Base-by-base conservation (phyloP, 2,113 vertebrate species). In the Scomber japonicus region DNA sequence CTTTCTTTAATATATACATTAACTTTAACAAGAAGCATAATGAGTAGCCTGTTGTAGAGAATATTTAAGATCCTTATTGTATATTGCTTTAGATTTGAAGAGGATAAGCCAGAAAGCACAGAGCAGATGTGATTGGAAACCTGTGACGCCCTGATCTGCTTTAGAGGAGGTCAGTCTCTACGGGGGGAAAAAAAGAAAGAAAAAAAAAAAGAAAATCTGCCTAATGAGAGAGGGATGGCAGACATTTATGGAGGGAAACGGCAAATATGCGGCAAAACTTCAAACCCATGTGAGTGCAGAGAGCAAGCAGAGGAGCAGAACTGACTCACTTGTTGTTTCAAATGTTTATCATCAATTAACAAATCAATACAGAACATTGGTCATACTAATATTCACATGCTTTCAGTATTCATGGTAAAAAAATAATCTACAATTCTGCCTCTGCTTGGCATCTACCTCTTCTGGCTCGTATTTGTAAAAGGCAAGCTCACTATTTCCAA, bases 211-310 rank as follows among this genome's bases (percentile, higher is more conserved):
- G 91, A 13, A 80, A 89, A 91, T 93, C 30, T 46, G 51, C 31
- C 60, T 82, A 86, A 94, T 88, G 63, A 88, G 77, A 76, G 51
- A 61, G 27, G 90, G 60, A 73, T 92, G 89, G 88, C 30, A 77
- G 53, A 44, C 24, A 87, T 85, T 84, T 80, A 53, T 31, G 30
- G 48, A 63, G 62, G 19, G 40, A 64, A 71, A 78, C 31, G 2
- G 40, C 21, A 82, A 78, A 76, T 67, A 73, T 51, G 24, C 10
- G 3, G 14, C 54, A 63, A 56, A 80, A 27, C 2, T 11, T 31
- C 44, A 75, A 71, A 62, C 11, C 11, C 44, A n/a, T 19, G 44
- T 61, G n/a, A 82, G 30, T n/a, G 10, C 54, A 57, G 16, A 40
- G 4, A 35, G 21, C 40, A 3, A 55, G 21, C 19, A 78, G 50